Evolutionary conservation across 2,113 vertebrate genomes (phyloP), one percentile per base, ranked within the genome.

Genomic region (Agelaius phoeniceus): DNA sequence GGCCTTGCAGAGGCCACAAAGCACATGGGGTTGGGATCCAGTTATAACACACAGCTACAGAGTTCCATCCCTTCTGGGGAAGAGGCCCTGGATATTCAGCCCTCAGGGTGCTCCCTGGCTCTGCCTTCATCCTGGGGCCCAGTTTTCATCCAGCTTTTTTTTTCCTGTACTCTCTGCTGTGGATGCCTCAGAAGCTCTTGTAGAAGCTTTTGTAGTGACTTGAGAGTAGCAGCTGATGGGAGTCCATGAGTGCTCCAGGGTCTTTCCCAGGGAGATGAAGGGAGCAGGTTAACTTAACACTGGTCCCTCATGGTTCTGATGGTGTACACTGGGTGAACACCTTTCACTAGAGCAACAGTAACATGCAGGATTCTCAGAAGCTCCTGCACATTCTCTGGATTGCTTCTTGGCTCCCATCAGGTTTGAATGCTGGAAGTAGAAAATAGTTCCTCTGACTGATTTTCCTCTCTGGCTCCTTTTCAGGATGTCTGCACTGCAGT

Each of bases 401-500:
- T 80, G 43, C 27, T 71, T 66, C 63, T 83, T 89, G 39, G 12
- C 14, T 88, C 18, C 35, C 14, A 27, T 86, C 52, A 88, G 61
- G 35, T 82, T 61, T 69, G 65, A 89, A 71, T 43, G 37, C 24
- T 72, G 54, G 11, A 78, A 27, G 24, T 46, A 18, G 23, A 37
- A 87, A 54, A 20, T 28, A 17, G 24, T 84, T 89, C 33, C 31
- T 92, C 61, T 94, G 57, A 93, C 55, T 69, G 39, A 7, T 93
- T 90, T 88, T 48, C 39, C 48, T 66, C 48, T 82, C 41, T 88
- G 41, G 23, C 71, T 93, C 39, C 41, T 65, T 30, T 79, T 83
- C 95, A 99, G 99, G 98, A 98, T 69, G 98, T 99, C 68, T 99
- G 98, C 90, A 99, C 99, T 84, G 98, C 98, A 1, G 87, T 99